Base-by-base conservation (phyloP, 2,797 vertebrate species). In the Brachymystax lenok region DNA sequence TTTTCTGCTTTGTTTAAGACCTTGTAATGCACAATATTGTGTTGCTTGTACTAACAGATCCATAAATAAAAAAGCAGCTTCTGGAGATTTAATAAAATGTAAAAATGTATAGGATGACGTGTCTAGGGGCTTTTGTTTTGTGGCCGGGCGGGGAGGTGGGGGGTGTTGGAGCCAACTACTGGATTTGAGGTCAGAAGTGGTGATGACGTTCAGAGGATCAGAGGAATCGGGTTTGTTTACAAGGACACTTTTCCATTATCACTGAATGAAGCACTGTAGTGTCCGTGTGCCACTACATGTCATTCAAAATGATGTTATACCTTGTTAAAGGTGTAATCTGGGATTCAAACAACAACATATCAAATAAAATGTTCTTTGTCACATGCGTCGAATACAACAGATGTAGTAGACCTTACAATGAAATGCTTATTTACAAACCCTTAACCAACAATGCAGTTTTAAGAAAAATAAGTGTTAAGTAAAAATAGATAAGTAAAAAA, bases 11-110 rank as follows among this genome's bases (percentile, higher is more conserved):
- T 77, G 46, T 71, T 77, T 51, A 74, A 71, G 73, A 64, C 67
- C 63, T 24, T 63, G 19, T 54, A 72, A 69, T 35, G 16, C 35
- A 40, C 75, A 77, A 79, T 72, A 73, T 33, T 35, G 68, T 19
- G 68, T 68, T 77, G 59, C 56, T 74, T 73, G 50, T 71, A 79
- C 69, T 33, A 67, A 73, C 69, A 67, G 66, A 69, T 54, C 59
- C 63, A 73, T 56, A 69, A 72, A 77, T 79, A 68, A 77, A 66
- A 80, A 81, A 77, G 66, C 72, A 61, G 71, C 76, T 86, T 80
- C 33, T 59, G 17, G 6, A 81, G 73, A 75, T 75, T 28, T 76
- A 76, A 84, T 59, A 51, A 79, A 74, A 78, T 73, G 30, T 13
- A 27, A 46, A 78, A 71, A 73, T 75, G 75, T 71, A 79, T 75